Conservation (phyloP, 1,140 invertebrate genomes). For the Brachionus manjavacas region DNA sequence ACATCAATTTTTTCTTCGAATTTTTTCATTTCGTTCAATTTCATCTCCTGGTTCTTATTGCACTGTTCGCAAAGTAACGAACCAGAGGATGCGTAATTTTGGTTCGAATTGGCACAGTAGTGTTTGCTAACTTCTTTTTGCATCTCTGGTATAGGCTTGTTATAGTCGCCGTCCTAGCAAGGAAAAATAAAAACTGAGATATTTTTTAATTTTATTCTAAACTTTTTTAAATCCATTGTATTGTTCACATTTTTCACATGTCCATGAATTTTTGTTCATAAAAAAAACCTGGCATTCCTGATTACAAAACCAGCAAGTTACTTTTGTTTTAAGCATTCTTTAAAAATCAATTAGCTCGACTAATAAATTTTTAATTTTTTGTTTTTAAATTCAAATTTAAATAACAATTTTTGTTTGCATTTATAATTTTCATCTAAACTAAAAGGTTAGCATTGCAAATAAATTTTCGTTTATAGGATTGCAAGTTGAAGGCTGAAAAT, state of each 20-base stretch:
- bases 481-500: background rate
- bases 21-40: conserved; percentile 35
- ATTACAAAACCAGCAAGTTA: conserved; percentile 41
- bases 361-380: background rate
- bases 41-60: conserved; percentile 22
- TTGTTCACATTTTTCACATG: conserved; percentile 33
- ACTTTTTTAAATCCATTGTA: conserved; percentile 42
- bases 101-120: conserved; percentile 5
- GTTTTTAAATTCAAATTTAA: background rate
- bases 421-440: background rate
- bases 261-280: conserved; percentile 42
- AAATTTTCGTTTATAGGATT: background rate
- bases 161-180: conserved; percentile 27
- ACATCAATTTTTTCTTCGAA: conserved; percentile 16
- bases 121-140: background rate
- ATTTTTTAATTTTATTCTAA: background rate
- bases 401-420: background rate
- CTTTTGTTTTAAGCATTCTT: conserved; percentile 37
- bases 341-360: background rate
- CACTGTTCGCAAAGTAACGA: conserved; percentile 6
- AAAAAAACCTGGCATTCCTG: conserved; percentile 23
- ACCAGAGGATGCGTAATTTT: background rate
- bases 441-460: background rate
- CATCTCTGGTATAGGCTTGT: conserved; percentile 35
- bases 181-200: background rate